These are phyloP conservation scores for Hypotaenidia okinawae DNA, from an alignment of 2,797 vertebrate species.

Conservation along the genomic window DNA sequence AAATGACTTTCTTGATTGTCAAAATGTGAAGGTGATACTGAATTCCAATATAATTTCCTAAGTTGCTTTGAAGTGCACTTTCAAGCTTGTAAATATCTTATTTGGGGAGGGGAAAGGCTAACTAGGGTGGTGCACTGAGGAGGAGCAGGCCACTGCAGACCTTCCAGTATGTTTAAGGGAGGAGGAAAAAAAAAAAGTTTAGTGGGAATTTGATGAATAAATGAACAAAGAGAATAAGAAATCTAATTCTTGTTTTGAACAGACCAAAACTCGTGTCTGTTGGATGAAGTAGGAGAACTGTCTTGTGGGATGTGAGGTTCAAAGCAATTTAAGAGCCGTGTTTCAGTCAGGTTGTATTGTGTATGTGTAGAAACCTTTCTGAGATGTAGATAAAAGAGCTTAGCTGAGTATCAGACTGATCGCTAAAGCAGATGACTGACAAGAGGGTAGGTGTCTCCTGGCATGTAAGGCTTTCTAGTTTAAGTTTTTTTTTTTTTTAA, in stretches of 20 bases:
- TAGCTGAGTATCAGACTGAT: not conserved
- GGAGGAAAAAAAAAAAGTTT: not conserved
- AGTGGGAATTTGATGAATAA: not conserved
- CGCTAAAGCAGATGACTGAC: constrained; percentile 35
- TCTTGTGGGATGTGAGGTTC: not conserved
- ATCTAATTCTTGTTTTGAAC: not conserved
- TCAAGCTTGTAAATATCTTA: not conserved
- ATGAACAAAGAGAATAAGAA: not conserved
- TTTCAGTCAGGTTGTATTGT: not conserved
- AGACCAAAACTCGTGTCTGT: not conserved
- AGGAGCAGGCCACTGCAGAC: not conserved
- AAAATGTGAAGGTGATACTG: not conserved
- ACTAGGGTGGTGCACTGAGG: not conserved
- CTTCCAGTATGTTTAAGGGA: not conserved
- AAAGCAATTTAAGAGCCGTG: not conserved
- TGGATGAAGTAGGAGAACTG: not conserved
- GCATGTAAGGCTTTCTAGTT: not conserved
- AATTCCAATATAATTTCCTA: not conserved
- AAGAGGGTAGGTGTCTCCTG: constrained; percentile 27
- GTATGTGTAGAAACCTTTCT: not conserved
- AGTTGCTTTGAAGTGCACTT: not conserved
- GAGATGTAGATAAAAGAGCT: not conserved
- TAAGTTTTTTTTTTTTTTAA: not conserved
- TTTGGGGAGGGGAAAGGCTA: not conserved
- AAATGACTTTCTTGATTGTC: not conserved